These are phyloP conservation scores for Malaclemys terrapin DNA, from an alignment of 2,113 vertebrate species.

Conservation along the genomic window DNA sequence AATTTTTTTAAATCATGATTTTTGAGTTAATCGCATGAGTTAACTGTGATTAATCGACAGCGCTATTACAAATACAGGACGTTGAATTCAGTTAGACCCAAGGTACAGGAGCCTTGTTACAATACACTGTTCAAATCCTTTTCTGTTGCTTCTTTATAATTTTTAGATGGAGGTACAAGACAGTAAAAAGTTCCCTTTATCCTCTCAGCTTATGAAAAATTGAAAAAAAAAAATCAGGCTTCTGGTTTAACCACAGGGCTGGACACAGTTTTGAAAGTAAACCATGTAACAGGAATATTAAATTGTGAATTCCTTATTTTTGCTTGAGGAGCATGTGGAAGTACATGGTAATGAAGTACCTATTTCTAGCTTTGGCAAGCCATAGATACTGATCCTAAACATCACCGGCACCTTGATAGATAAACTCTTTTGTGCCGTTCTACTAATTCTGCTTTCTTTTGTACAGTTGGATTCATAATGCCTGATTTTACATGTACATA, in stretches of 20 bases:
- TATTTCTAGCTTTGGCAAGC: neutral
- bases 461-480: neutral
- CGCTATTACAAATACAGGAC: neutral
- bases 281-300: neutral
- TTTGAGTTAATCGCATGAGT: no score
- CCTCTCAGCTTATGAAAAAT: neutral
- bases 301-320: neutral
- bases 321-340: neutral
- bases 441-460: neutral
- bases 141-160: neutral
- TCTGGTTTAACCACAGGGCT: neutral
- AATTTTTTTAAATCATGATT: no score
- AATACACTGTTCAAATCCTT: neutral
- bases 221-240: neutral
- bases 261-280: neutral
- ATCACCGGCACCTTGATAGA: neutral
- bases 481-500: neutral
- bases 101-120: neutral
- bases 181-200: neutral
- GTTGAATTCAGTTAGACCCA: neutral
- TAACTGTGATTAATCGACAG: no score
- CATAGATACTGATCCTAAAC: neutral
- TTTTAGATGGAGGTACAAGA: neutral
- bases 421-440: neutral
- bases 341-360: neutral